Conservation (phyloP, 1,140 invertebrate genomes). For the Drosophila lini region DNA sequence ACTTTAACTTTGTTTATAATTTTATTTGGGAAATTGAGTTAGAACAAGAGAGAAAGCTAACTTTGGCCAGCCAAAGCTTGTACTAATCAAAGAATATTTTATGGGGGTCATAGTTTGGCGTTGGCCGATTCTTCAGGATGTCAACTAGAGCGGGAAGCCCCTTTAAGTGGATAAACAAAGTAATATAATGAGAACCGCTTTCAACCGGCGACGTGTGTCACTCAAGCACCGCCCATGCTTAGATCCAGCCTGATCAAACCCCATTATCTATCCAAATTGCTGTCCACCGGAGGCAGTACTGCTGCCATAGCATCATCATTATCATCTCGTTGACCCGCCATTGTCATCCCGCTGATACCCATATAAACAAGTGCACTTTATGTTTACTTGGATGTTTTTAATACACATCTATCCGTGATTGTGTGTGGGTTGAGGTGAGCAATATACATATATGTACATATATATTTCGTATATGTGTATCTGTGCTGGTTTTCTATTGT, state of each 20-base stretch:
- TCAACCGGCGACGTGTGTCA: constrained; percentile 45
- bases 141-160: background rate
- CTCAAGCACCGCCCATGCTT: constrained; percentile 43
- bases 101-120: background rate
- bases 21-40: no score
- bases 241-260: constrained; percentile 22
- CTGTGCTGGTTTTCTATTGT: constrained; percentile 58
- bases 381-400: constrained; percentile 52
- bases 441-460: constrained; percentile 31
- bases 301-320: constrained; percentile 28
- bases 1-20: no score
- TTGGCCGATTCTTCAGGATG: constrained; percentile 13
- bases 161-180: constrained; percentile 13
- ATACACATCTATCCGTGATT: constrained; percentile 33
- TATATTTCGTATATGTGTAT: constrained; percentile 11
- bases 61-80: no score
- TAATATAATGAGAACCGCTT: constrained; percentile 32
- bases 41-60: no score
- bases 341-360: constrained; percentile 45
- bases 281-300: constrained; percentile 10
- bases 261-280: constrained; percentile 44
- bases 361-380: constrained; percentile 63
- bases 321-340: constrained; percentile 55
- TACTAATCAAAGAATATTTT: no score
- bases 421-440: constrained; percentile 65